phyloP scores from a whole-genome alignment of 2,888 invertebrate species.

The Antitype chi region DNA sequence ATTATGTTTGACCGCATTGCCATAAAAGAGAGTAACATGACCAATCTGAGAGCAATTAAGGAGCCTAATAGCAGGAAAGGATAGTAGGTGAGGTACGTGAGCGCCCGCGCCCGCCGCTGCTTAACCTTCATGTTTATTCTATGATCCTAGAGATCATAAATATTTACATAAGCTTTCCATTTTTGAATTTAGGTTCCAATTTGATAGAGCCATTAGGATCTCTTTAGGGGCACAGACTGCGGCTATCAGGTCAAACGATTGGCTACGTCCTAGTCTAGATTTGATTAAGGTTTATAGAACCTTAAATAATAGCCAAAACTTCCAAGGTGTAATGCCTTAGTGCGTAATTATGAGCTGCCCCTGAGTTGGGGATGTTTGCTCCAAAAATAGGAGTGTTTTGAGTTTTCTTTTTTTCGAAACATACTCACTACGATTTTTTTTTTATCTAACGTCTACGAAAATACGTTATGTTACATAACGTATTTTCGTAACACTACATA shows the following conservation, averaged over 20 bases:
- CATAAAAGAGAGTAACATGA: slow-evolving; percentile 88
- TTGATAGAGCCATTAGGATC: slow-evolving; percentile 49
- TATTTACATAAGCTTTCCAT: slow-evolving; percentile 64
- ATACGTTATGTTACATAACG: too few species aligned
- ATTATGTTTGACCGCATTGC: slow-evolving; percentile 89
- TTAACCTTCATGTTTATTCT: slow-evolving; percentile 73
- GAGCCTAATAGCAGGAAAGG: slow-evolving; percentile 88
- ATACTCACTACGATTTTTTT: too few species aligned
- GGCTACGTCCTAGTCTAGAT: slow-evolving; percentile 11
- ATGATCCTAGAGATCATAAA: slow-evolving; percentile 68
- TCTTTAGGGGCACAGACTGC: slow-evolving; percentile 26
- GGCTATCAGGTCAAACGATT: slow-evolving; percentile 13
- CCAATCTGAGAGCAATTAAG: slow-evolving; percentile 88
- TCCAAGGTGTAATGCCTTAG: not conserved
- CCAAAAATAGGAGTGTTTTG: not conserved
- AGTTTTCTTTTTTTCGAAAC: not conserved
- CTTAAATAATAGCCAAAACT: not conserved
- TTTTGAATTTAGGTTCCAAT: slow-evolving; percentile 49
- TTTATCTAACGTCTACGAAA: too few species aligned
- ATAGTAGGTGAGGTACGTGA: slow-evolving; percentile 78
- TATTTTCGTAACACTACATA: too few species aligned
- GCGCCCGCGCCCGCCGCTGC: slow-evolving; percentile 65
- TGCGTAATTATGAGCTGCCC: too few species aligned
- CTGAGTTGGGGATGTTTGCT: not conserved
- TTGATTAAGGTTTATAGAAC: not conserved